These are phyloP conservation scores for Incurvaria masculella DNA, from an alignment of 2,888 invertebrate species.

Conservation along the genomic window DNA sequence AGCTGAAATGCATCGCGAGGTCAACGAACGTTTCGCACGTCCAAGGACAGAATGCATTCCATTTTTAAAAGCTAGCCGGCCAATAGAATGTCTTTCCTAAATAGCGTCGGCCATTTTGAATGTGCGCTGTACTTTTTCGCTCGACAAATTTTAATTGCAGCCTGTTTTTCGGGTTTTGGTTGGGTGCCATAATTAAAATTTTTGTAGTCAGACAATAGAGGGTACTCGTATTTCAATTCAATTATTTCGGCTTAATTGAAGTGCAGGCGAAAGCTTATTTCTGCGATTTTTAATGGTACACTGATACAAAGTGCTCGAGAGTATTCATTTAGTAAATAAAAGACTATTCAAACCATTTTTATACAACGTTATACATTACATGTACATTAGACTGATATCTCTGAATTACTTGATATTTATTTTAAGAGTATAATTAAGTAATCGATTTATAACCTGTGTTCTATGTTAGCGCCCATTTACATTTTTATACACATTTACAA, in stretches of 20 bases:
- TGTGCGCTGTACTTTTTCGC: slow-evolving; percentile 31
- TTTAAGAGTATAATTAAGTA: too few species aligned
- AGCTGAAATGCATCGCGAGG: slow-evolving; percentile 56
- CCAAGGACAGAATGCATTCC: slow-evolving; percentile 54
- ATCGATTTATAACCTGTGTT: too few species aligned
- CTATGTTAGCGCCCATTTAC: too few species aligned
- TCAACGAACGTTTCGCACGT: slow-evolving; percentile 43
- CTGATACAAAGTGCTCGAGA: slow-evolving; percentile 7
- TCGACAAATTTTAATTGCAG: slow-evolving; percentile 23
- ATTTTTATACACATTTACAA: too few species aligned
- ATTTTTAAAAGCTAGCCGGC: slow-evolving; percentile 54
- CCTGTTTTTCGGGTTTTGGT: slow-evolving; percentile 18
- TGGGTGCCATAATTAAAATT: slow-evolving; percentile 26
- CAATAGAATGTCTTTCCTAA: slow-evolving; percentile 54
- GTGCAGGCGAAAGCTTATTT: slow-evolving; percentile 42
- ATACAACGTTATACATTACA: too few species aligned
- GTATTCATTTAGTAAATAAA: too few species aligned
- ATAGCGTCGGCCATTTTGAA: slow-evolving; percentile 50
- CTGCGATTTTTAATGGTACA: neutral
- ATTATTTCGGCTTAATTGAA: slow-evolving; percentile 49
- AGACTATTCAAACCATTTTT: too few species aligned
- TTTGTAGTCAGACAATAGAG: slow-evolving; percentile 41
- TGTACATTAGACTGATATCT: too few species aligned
- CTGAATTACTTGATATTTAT: too few species aligned
- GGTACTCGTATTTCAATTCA: slow-evolving; percentile 27